Percentiles rank a stretch among this genome's conserved stretches.
Evolutionary conservation across 30 jellyfish, hydroid and myxozoan species (phyloP).

Genomic region (Rhopilema esculentum): DNA sequence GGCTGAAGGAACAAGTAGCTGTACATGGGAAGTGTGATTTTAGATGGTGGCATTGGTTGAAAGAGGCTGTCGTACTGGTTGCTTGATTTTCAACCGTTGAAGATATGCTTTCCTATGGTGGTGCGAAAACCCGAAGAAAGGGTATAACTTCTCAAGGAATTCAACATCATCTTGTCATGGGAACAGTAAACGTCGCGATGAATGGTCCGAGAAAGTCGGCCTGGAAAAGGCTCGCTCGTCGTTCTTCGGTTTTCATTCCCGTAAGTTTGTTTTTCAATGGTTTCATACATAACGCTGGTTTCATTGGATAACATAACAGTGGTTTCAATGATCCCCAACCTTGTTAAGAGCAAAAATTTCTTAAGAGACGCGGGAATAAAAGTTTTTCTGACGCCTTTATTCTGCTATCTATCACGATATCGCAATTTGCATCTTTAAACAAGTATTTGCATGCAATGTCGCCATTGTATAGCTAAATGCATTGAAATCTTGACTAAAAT

Average conservation of each 20-base stretch:
- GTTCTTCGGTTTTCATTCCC: slow-evolving; percentile 76
- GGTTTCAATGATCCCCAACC: not conserved
- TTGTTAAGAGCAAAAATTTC: not conserved
- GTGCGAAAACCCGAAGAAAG: slow-evolving; percentile 73
- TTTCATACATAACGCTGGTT: not conserved
- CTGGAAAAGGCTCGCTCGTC: slow-evolving; percentile 77
- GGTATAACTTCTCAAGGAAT: slow-evolving; percentile 74
- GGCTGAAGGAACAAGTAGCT: not conserved
- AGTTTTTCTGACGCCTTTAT: no score
- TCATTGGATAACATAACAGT: not conserved
- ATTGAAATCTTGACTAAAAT: not conserved
- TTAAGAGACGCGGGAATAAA: no score
- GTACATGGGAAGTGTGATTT: not conserved
- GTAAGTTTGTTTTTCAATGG: slow-evolving; percentile 45
- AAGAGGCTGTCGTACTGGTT: not conserved
- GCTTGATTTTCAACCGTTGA: slow-evolving; percentile 4
- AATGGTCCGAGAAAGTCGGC: slow-evolving; percentile 74
- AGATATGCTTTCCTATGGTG: slow-evolving; percentile 70
- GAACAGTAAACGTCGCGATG: slow-evolving; percentile 81
- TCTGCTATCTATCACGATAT: not conserved
- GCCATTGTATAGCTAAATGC: not conserved
- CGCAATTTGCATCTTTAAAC: not conserved
- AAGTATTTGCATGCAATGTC: not conserved
- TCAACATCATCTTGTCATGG: slow-evolving; percentile 81
- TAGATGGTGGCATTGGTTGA: not conserved